Percentiles rank a stretch among this genome's conserved stretches.
Conservation (phyloP, 2,888 invertebrate species). For the Epinotia demarniana region DNA sequence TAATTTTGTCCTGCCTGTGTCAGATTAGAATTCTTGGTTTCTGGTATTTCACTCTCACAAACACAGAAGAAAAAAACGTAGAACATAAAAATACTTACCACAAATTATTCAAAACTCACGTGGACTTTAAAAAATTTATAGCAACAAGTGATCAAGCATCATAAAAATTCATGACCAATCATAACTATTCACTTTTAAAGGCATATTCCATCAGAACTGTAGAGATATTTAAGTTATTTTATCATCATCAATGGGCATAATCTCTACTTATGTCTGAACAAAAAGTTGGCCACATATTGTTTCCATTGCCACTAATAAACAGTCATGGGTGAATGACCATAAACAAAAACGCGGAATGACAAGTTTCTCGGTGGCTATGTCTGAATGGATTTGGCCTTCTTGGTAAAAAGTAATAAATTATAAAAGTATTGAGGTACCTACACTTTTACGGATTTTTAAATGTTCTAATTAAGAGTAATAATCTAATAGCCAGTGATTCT, state of each 20-base stretch:
- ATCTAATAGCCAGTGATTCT: conserved; percentile 4
- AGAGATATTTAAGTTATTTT: no score
- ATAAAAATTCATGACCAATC: no score
- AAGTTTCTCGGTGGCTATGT: conserved; percentile 3
- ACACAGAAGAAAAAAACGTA: no score
- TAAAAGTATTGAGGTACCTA: not conserved
- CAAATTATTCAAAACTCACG: no score
- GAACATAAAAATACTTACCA: no score
- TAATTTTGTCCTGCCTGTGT: no score
- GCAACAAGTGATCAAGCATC: no score
- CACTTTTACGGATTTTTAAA: not conserved
- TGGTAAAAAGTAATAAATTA: conserved; percentile 1
- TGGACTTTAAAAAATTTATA: no score
- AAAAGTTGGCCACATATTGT: conserved; percentile 21
- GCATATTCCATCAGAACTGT: no score
- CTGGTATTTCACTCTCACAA: no score
- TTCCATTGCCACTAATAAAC: conserved; percentile 23
- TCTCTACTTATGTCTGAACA: not conserved
- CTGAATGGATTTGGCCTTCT: not conserved
- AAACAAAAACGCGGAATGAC: conserved; percentile 37
- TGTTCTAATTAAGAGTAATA: not conserved
- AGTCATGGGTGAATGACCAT: conserved; percentile 36
- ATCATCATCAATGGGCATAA: not conserved
- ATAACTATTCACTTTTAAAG: no score
- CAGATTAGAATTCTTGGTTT: no score